phyloP scores from a whole-genome alignment of 2,113 vertebrate species.

The Stigmatopora nigra region DNA sequence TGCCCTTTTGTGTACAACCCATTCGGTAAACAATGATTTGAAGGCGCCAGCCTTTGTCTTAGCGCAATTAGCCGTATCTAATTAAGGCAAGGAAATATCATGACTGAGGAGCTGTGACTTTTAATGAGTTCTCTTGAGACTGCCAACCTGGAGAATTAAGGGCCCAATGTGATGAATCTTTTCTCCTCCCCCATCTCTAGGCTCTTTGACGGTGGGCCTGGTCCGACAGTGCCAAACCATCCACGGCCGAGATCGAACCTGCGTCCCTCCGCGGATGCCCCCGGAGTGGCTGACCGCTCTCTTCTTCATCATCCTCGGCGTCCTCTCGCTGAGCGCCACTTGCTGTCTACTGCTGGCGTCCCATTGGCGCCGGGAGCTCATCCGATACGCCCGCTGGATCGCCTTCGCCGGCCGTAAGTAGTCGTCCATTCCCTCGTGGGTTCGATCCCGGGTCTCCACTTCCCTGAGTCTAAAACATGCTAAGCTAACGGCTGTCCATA shows the following conservation, averaged over 20 bases:
- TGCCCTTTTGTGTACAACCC: neutral
- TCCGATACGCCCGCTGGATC: constrained; percentile 98
- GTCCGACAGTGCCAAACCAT: constrained; percentile 97
- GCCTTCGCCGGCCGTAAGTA: constrained; percentile 98
- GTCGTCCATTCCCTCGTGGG: no score
- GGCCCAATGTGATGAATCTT: neutral
- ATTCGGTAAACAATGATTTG: constrained; percentile 7
- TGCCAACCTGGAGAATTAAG: constrained; percentile 30
- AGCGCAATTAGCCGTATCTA: constrained; percentile 40
- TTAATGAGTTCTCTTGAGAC: constrained; percentile 57
- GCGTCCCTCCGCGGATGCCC: constrained; percentile 91
- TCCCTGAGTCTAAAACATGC: no score
- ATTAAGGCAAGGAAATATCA: constrained; percentile 43
- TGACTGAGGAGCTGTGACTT: constrained; percentile 39
- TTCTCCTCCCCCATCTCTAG: constrained; percentile 51
- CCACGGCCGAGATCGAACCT: constrained; percentile 92
- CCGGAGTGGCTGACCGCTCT: constrained; percentile 97
- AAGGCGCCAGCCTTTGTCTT: constrained; percentile 27
- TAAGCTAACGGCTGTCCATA: neutral
- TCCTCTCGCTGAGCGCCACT: constrained; percentile 96
- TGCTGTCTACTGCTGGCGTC: constrained; percentile 93
- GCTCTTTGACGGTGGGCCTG: constrained; percentile 92
- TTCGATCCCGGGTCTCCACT: no score
- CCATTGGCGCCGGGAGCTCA: constrained; percentile 94
- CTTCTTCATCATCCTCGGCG: constrained; percentile 98